Evolutionary conservation across 1,140 invertebrate genomes (phyloP).

Genomic region (Drosophila bocki): DNA sequence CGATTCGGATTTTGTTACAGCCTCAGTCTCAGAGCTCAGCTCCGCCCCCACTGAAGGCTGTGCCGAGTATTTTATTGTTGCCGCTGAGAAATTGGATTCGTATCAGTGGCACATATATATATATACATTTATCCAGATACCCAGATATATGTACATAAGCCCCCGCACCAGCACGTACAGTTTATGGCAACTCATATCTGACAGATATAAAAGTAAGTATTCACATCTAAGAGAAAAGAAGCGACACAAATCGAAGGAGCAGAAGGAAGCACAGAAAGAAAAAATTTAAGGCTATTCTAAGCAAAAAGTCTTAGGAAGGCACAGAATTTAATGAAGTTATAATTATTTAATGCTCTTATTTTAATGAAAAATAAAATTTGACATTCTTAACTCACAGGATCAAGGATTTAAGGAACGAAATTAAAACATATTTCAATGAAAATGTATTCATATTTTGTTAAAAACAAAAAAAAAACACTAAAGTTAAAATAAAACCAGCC

Average conservation of each 20-base stretch:
- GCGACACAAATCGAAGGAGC: neutral
- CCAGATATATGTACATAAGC: slow-evolving; percentile 35
- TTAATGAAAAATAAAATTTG: neutral
- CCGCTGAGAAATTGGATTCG: slow-evolving; percentile 80
- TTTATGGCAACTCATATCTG: slow-evolving; percentile 84
- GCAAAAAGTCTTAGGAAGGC: too few species aligned
- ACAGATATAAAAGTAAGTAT: slow-evolving; percentile 65
- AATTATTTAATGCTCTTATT: neutral
- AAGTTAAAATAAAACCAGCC: neutral
- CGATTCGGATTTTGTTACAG: slow-evolving; percentile 23
- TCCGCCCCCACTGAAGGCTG: slow-evolving; percentile 35
- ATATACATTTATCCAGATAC: slow-evolving; percentile 33
- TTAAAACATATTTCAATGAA: neutral
- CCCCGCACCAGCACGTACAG: slow-evolving; percentile 52
- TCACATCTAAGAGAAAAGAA: slow-evolving; percentile 18
- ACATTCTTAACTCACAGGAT: neutral
- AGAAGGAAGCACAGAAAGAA: slow-evolving; percentile 22
- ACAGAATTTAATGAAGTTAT: too few species aligned
- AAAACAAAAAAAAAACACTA: neutral
- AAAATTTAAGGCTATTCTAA: neutral
- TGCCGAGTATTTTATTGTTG: slow-evolving; percentile 66
- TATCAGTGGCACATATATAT: slow-evolving; percentile 56
- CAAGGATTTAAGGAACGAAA: neutral
- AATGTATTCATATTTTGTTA: neutral
- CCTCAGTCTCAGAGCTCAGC: slow-evolving; percentile 24